Evolutionary conservation across 2,888 invertebrate species (phyloP), one percentile per base, ranked within the genome.

Genomic region (Apamea monoglypha): DNA sequence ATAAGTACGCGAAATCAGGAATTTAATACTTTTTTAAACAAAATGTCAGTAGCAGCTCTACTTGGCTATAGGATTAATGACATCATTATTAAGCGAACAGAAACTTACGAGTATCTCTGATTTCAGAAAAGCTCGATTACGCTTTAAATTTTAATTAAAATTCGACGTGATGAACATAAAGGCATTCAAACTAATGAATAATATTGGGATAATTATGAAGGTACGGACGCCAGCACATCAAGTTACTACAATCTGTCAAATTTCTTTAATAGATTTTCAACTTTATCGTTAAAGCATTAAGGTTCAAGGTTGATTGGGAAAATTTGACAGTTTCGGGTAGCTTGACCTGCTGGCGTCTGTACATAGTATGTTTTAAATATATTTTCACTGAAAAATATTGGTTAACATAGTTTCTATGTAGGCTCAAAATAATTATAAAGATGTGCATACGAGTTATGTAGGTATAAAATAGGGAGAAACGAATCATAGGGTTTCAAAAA

Each of bases 111-210:
- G n/a, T n/a, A n/a, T n/a, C 7, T 70, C 56, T 12, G 18, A 18
- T n/a, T 12, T 12, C 36, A 71, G 1, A 29, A 63, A 68, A 78
- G 2, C 78, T 72, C n/a, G n/a, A 61, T 56, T 5, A 25, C 7
- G 32, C 25, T 56, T 68, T 29, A 29, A 53, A 56, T 64, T 80
- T 76, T 63, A 72, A 81, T 83, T 67, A 71, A 53, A 77, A 56
- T 83, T 47, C 36, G 25, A 79, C 64, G 44, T 74, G 59, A 79
- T 10, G 14, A 59, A 64, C 59, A 32, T 36, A 32, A 47, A 56
- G 10, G 16, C 50, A 14, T 64, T 40, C 10, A 10, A 25, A 25
- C 25, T 36, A 32, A 59, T 44, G 44, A 56, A 56, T 66, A 66
- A 12, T 53, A 50, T 61, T 44, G 8, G 32, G 12, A 47, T 36